A percentile compares a stretch with the other conserved stretches of the same genome.
Evolutionary conservation across 2,888 invertebrate genomes (phyloP).

Genomic region (Polylopha cassiicola): DNA sequence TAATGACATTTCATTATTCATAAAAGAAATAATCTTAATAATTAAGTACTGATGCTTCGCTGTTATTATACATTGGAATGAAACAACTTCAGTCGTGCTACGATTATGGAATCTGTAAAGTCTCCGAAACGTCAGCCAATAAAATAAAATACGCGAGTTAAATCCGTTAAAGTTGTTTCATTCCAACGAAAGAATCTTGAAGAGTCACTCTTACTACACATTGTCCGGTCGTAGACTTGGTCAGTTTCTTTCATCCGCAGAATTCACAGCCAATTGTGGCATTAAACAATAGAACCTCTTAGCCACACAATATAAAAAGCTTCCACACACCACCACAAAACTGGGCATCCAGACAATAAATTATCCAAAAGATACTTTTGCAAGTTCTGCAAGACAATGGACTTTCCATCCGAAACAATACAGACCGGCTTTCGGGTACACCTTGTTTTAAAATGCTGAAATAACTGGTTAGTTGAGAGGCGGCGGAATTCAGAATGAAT

Average conservation of each 20-base stretch:
- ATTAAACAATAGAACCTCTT: slow-evolving; percentile 77
- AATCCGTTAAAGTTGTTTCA: too few relatives aligned
- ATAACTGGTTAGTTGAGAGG: slow-evolving; percentile 13
- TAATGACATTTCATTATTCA: too few relatives aligned
- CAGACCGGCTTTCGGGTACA: slow-evolving; percentile 15
- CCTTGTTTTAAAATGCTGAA: slow-evolving; percentile 21
- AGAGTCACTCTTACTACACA: too few relatives aligned
- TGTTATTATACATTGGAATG: too few relatives aligned
- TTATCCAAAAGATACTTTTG: slow-evolving; percentile 38
- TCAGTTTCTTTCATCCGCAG: slow-evolving; percentile 71
- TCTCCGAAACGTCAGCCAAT: too few relatives aligned
- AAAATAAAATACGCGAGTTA: too few relatives aligned
- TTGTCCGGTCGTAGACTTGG: slow-evolving; percentile 53
- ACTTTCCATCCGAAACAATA: slow-evolving; percentile 12
- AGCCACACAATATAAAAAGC: slow-evolving; percentile 53
- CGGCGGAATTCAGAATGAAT: too few relatives aligned
- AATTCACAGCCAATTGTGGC: slow-evolving; percentile 69
- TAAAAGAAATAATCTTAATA: too few relatives aligned
- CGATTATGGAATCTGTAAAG: too few relatives aligned
- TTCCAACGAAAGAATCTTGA: too few relatives aligned
- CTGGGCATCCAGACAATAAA: slow-evolving; percentile 38
- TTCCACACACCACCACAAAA: slow-evolving; percentile 37
- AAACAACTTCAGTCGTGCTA: too few relatives aligned
- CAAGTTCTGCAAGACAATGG: slow-evolving; percentile 18
- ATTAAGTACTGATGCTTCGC: too few relatives aligned